Base-by-base conservation (phyloP, 2,113 vertebrate species). In the Dipodomys ordii region DNA sequence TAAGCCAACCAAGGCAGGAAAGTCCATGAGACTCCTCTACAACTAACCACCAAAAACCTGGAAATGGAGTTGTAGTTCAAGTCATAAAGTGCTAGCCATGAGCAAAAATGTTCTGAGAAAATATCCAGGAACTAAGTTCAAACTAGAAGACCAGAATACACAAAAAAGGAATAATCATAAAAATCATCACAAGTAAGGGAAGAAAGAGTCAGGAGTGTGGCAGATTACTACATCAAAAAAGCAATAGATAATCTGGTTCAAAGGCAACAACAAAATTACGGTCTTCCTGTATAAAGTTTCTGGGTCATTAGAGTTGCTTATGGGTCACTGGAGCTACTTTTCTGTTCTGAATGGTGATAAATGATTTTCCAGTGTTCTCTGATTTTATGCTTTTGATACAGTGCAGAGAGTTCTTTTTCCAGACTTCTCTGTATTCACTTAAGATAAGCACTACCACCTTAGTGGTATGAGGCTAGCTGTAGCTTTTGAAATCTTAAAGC, bases 271-370 rank as follows among this genome's bases (percentile, higher is more conserved):
- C 27, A n/a, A 87, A 84, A 88, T 73, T 19, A 39, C 72, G 39
- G 32, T 20, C 71, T 80, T 79, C 35, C 39, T 11, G 0, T 67
- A 79, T 53, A n/a, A 90, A 32, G 68, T 44, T 46, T 73, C 60
- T 57, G 78, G 81, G 85, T 84, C 82, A 78, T 64, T 32, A 92
- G 30, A 77, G 53, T 32, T 87, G n/a, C 62, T 72, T 81, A 28
- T 53, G 85, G 72, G 85, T 87, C 78, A 88, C 78, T 82, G 35
- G 46, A 82, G 46, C 8, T 69, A 67, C 68, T 79, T 94, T 79
- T 81, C 69, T 79, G 19, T 65, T 84, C 78, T 67, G 46, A 93
- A 77, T 27, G 74, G 53, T 73, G 90, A 90, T 87, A 92, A 94
- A 93, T 65, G 44, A 72, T 87, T 96, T 81, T 74, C 73, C 62